A percentile compares a stretch with the other conserved stretches of the same genome.
Conservation (phyloP, 1,140 invertebrate species). For the Sarcophaga peregrina region DNA sequence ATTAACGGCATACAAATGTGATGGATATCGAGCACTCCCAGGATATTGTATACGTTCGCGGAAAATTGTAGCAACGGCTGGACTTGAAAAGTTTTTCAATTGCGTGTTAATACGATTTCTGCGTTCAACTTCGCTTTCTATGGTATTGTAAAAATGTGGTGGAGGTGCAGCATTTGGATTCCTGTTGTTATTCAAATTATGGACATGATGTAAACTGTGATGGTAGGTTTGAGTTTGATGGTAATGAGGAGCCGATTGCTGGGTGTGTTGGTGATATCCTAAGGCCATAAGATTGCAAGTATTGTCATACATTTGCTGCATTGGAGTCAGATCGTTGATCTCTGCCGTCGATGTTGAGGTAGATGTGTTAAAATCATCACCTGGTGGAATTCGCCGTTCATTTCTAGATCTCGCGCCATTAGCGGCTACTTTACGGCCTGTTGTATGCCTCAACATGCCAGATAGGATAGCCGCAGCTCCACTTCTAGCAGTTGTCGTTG, state of each 20-base stretch:
- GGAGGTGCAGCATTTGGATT: conserved; percentile 46
- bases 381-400: conserved; percentile 44
- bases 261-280: conserved; percentile 51
- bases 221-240: conserved; percentile 28
- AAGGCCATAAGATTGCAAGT: conserved; percentile 63
- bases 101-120: conserved; percentile 64
- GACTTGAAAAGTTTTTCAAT: conserved; percentile 51
- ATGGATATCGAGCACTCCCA: conserved; percentile 44
- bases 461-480: conserved; percentile 38
- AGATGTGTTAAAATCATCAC: conserved; percentile 60
- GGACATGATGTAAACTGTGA: conserved; percentile 43
- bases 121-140: conserved; percentile 63
- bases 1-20: conserved; percentile 55
- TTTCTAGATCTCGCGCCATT: conserved; percentile 32
- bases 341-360: conserved; percentile 59
- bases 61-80: conserved; percentile 60
- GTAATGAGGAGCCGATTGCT: conserved; percentile 17
- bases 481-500: neutral
- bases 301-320: conserved; percentile 57
- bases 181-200: conserved; percentile 44
- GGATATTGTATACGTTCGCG: conserved; percentile 59
- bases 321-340: conserved; percentile 54
- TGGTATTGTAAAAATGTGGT: conserved; percentile 61
- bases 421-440: conserved; percentile 35
- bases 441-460: conserved; percentile 42